Conservation (phyloP, 2,113 vertebrate species). For the Labeo catla region DNA sequence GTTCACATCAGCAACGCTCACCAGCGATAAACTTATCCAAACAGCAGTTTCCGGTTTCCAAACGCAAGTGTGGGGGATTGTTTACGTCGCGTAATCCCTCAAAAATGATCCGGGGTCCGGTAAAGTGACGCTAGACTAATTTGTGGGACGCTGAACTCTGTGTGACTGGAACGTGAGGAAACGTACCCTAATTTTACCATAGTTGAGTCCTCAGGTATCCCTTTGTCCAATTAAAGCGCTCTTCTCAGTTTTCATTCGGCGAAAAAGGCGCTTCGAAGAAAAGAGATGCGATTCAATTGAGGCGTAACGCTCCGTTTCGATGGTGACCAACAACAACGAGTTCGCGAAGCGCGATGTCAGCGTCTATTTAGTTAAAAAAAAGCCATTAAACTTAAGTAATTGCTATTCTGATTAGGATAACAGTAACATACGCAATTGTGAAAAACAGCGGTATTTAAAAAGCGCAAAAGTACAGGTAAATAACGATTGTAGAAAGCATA, state of each 20-base stretch:
- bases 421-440: not conserved
- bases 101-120: conserved; percentile 56
- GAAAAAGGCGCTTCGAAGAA: conserved; percentile 7
- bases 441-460: not conserved
- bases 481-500: not conserved
- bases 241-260: not conserved
- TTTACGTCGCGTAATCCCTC: conserved; percentile 52
- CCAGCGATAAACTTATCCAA: conserved; percentile 46
- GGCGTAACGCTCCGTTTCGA: conserved; percentile 62
- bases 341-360: too few relatives aligned
- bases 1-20: conserved; percentile 48
- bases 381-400: too few relatives aligned
- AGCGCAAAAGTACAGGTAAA: not conserved
- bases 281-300: not conserved
- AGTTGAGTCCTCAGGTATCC: conserved; percentile 43
- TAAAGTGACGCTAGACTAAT: conserved; percentile 26
- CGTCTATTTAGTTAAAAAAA: too few relatives aligned
- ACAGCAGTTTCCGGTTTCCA: conserved; percentile 51
- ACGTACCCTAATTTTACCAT: conserved; percentile 56
- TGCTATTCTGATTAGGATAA: not conserved
- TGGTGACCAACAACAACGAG: conserved; percentile 60
- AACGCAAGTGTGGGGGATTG: conserved; percentile 41
- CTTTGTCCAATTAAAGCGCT: not conserved
- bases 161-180: conserved; percentile 42
- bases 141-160: conserved; percentile 58